Conservation (phyloP, 2,797 vertebrate genomes). For the Tapera naevia region DNA sequence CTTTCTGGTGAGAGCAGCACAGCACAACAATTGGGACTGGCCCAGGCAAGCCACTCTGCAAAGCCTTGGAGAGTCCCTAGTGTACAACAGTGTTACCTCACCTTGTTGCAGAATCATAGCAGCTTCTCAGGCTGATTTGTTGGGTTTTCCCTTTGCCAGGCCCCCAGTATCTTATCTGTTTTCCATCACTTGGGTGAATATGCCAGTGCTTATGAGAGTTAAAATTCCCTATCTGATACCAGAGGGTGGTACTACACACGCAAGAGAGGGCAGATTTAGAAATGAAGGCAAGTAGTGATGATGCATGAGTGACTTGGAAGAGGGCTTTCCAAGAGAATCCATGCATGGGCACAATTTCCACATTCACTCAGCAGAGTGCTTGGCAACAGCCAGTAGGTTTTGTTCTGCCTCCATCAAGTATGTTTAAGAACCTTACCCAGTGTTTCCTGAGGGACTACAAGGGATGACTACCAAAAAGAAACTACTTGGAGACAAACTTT, state of each 20-base stretch:
- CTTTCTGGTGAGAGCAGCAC: fast-evolving
- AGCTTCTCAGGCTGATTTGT: neutral
- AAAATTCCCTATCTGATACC: neutral
- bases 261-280: neutral
- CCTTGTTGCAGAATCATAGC: neutral
- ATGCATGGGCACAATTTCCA: neutral
- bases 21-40: neutral
- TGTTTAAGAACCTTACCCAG: neutral
- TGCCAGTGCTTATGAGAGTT: neutral
- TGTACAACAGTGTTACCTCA: neutral
- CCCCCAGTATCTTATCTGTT: neutral
- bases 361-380: neutral
- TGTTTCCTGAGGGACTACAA: conserved; percentile 11
- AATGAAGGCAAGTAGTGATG: neutral
- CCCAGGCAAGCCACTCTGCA: neutral
- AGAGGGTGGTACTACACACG: neutral
- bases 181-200: neutral
- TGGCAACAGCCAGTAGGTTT: neutral
- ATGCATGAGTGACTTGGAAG: neutral
- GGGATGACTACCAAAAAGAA: neutral
- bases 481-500: neutral
- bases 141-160: neutral
- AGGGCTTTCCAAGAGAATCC: neutral
- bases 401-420: neutral
- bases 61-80: fast-evolving